Evolutionary conservation across 2,113 vertebrate species (phyloP), one percentile per base, ranked within the genome.

Genomic region (Sula dactylatra): DNA sequence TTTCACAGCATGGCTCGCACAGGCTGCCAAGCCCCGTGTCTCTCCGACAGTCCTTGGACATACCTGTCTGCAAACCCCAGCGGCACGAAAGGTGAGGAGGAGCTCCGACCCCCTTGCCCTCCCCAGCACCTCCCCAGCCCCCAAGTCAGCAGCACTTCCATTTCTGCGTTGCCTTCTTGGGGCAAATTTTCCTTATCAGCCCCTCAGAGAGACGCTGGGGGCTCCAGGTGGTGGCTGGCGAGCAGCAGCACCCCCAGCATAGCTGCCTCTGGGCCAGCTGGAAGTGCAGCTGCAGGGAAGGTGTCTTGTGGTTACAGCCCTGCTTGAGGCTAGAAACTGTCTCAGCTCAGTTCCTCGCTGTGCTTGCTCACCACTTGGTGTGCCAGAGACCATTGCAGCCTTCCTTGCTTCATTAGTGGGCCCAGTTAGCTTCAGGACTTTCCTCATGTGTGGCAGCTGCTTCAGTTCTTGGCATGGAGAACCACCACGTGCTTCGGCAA

Each of bases 301-400:
- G 38, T 27, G 16, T 58, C 40, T 74, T 88, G 25, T 54, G 25
- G 49, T 49, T 73, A 38, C 72, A 54, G 14, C 21, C 11, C 31
- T 77, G 19, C 25, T 82, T 0, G 0, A 73, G 50, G 45, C 73
- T n/a, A 45, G 54, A 81, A 86, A 55, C 56, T 34, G 13, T 67
- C 42, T 76, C 6, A 1, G 55, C 32, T 70, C 32, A 9, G 31
- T 50, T 94, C n/a, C 38, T 92, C 0, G 0, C 50, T 7, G 4
- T 31, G 34, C n/a, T 69, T 82, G 38, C 26, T 58, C 18, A 9
- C 32, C 38, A 17, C 5, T 8, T 6, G 3, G 9, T 38, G 27
- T 77, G 79, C 38, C 36, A 79, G 34, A 66, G 34, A 54, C 11
- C 9, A 5, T 1, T 16, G 19, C 50, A 91, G 20, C 25, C 64